Evolutionary conservation across 2,888 invertebrate genomes (phyloP), one percentile per base, ranked within the genome.

Genomic region (Diplolepis rosae): DNA sequence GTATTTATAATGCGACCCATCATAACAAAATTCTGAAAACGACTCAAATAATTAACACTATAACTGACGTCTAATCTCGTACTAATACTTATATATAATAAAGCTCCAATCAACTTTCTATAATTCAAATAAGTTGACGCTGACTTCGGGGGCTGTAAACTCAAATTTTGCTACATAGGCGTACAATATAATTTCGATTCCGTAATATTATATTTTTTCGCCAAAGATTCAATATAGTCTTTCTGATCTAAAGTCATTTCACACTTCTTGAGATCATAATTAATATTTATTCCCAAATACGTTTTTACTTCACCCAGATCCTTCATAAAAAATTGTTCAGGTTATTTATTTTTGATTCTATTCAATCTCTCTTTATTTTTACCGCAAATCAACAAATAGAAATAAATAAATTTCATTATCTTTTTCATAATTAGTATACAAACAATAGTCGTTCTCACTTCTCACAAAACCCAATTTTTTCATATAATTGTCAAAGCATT

Each of bases 401-500:
- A n/a, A n/a, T n/a, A n/a, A n/a, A n/a, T n/a, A n/a, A n/a, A n/a
- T n/a, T n/a, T n/a, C n/a, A n/a, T n/a, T n/a, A n/a, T n/a, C n/a
- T n/a, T n/a, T n/a, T n/a, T 30, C 1, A 72, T 27, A 66, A 68
- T 18, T 65, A 13, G 27, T 48, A 18, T 72, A 74, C 13, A 76
- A 65, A 51, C 77, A 77, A 50, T 67, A 68, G 39, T 79, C 78
- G 50, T 42, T n/a, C 11, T 68, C 39, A 35, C 68, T 73, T 65
- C 70, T 66, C 18, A 28, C 9, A 65, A 78, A 76, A 9, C 68
- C 71, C 70, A 79, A 51, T 15, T 68, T 39, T 22, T 6, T 51
- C 22, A 81, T 22, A 70, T 65, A 79, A 18, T 75, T 51, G 65
- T 76, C 54, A 28, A 80, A 77, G 69, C 74, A 77, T 45, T 80